A percentile compares a stretch with the other conserved stretches of the same genome.
Conservation (phyloP, 2,113 vertebrate genomes). For the Dicaeum eximium region DNA sequence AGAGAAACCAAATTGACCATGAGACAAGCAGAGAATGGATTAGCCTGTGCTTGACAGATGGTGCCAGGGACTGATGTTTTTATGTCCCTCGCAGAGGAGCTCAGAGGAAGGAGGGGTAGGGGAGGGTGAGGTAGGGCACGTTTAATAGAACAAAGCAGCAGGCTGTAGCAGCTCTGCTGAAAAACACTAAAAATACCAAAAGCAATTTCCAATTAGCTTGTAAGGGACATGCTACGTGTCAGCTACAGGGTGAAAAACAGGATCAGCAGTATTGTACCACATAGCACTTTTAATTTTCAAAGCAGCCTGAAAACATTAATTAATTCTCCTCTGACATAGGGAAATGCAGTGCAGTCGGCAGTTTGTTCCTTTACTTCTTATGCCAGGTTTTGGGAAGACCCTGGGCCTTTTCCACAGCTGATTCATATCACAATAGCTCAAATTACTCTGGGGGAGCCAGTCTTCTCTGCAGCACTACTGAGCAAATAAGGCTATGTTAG, state of each 20-base stretch:
- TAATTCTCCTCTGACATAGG: neutral
- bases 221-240: neutral
- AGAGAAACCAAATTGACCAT: slow-evolving; percentile 16
- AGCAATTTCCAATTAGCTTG: neutral
- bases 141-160: neutral
- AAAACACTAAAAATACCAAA: slow-evolving; percentile 7
- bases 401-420: neutral
- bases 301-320: neutral
- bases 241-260: neutral
- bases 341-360: neutral
- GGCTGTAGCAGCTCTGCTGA: neutral
- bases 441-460: neutral
- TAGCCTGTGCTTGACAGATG: slow-evolving; percentile 51
- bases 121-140: neutral
- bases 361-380: neutral
- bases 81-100: slow-evolving; percentile 5
- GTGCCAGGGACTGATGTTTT: slow-evolving; percentile 27
- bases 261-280: neutral
- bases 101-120: neutral
- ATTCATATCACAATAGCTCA: neutral
- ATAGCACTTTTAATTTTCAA: slow-evolving; percentile 6
- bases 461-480: neutral
- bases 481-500: neutral
- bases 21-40: slow-evolving; percentile 45
- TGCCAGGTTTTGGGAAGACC: neutral